Evolutionary conservation across 2,797 vertebrate genomes (phyloP), one percentile per base, ranked within the genome.

Genomic region (Darevskia nairensis): DNA sequence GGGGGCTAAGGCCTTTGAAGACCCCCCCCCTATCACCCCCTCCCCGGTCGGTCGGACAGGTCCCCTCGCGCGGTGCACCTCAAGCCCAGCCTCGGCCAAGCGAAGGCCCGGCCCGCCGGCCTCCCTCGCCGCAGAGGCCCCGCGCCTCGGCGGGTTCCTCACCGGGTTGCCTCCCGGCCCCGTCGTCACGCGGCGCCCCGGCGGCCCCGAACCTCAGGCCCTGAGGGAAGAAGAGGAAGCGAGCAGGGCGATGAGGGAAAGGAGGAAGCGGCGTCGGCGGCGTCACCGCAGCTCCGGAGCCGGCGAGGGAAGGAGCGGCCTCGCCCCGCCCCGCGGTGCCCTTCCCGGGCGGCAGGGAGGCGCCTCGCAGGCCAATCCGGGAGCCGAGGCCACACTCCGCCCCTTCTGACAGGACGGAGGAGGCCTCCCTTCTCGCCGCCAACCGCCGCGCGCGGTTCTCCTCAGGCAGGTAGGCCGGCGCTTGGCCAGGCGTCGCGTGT

Each of bases 341-440:
- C 74, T 41, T n/a, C 85, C 85, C 76, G 85, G 85, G 79, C 71
- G 76, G 76, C 64, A 71, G 80, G 64, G 19, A 59, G 15, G 85
- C 64, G 8, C 23, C n/a, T 4, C 23, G 64, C 76, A 25, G 64
- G n/a, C 85, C 85, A 71, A 86, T 79, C 61, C 64, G 10, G 41
- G 1, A 25, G 75, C 46, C n/a, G n/a, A 8, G 6, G 13, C 75
- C 23, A 15, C 25, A n/a, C 29, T 71, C 82, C 68, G 1, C 21
- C 35, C 35, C 25, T 15, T 6, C 27, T 69, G 44, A 29, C 64
- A 44, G 41, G 44, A 10, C 66, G 1, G 66, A 68, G 35, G 35
- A 35, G 66, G 66, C 66, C 66, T 68, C 66, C 21, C 66, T 23
- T 10, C 66, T 23, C 21, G 66, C 21, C 27, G 66, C 21, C 64